Evolutionary conservation across 1,140 invertebrate genomes (phyloP).

Genomic region (Linepithema humile): DNA sequence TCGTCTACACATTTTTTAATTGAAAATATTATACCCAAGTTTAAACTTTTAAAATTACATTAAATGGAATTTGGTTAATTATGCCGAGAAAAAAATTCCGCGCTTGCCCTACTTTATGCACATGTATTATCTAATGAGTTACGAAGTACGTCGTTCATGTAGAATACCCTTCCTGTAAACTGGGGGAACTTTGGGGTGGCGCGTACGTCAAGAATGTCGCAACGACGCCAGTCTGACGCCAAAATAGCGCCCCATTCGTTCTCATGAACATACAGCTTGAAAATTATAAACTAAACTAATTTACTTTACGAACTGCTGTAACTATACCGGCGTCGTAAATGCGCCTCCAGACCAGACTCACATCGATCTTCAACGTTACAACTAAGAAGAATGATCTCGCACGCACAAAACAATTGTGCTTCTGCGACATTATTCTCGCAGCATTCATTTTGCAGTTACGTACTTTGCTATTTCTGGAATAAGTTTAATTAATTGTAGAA

Average conservation of each 20-base stretch:
- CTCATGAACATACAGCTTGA: constrained; percentile 59
- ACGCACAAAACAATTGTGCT: constrained; percentile 33
- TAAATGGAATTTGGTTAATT: background rate
- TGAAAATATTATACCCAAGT: background rate
- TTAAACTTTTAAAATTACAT: background rate
- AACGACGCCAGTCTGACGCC: constrained; percentile 68
- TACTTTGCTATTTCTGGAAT: background rate
- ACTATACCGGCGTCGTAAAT: constrained; percentile 22
- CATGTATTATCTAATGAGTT: constrained; percentile 26
- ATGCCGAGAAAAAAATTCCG: background rate
- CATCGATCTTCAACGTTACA: constrained; percentile 57
- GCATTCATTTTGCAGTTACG: constrained; percentile 1
- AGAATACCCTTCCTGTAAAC: constrained; percentile 39
- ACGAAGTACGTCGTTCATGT: background rate
- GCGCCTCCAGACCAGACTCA: constrained; percentile 6
- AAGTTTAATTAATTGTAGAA: constrained; percentile 35
- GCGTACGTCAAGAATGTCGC: constrained; percentile 64
- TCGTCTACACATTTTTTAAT: background rate
- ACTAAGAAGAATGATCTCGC: constrained; percentile 7
- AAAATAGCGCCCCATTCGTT: constrained; percentile 68
- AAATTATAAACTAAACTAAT: constrained; percentile 78
- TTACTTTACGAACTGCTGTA: constrained; percentile 57
- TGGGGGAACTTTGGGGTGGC: constrained; percentile 57
- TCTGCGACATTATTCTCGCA: background rate
- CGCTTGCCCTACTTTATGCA: background rate